A percentile compares a stretch with the other conserved stretches of the same genome.
Evolutionary conservation across 92 coral and sea anemone species (phyloP).

Genomic region (Desmophyllum pertusum): DNA sequence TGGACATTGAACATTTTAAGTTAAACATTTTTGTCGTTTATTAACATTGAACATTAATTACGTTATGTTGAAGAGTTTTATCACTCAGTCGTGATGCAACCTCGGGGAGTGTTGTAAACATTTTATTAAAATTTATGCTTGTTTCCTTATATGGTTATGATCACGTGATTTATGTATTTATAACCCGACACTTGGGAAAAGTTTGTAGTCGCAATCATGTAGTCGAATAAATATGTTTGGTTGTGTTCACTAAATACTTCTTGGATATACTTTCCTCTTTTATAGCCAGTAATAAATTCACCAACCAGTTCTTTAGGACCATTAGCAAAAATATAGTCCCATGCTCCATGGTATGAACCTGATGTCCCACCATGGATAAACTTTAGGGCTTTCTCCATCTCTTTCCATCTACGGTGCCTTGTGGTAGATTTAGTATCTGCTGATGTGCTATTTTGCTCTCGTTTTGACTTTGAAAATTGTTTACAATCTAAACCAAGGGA

Average conservation of each 20-base stretch:
- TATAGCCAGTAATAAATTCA: constrained; percentile 52
- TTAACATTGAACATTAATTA: not conserved
- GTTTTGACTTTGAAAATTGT: constrained; percentile 47
- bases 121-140: not conserved
- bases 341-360: constrained; percentile 75
- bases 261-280: constrained; percentile 60
- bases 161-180: not conserved
- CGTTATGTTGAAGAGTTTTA: not conserved
- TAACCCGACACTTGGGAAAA: not conserved
- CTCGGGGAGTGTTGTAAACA: constrained; percentile 7
- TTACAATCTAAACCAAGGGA: constrained; percentile 52
- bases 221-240: too few relatives aligned
- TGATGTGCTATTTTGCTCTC: constrained; percentile 46
- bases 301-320: constrained; percentile 70
- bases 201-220: too few relatives aligned
- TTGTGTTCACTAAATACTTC: constrained; percentile 49
- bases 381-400: constrained; percentile 54
- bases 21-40: not conserved
- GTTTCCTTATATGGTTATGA: not conserved
- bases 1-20: too few relatives aligned
- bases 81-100: constrained; percentile 9
- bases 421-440: constrained; percentile 49
- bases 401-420: constrained; percentile 65
- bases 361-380: constrained; percentile 65
- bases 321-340: constrained; percentile 72